A percentile compares a stretch with the other conserved stretches of the same genome.
phyloP scores from a whole-genome alignment of 2,797 vertebrate species.

The Rachycentron canadum region DNA sequence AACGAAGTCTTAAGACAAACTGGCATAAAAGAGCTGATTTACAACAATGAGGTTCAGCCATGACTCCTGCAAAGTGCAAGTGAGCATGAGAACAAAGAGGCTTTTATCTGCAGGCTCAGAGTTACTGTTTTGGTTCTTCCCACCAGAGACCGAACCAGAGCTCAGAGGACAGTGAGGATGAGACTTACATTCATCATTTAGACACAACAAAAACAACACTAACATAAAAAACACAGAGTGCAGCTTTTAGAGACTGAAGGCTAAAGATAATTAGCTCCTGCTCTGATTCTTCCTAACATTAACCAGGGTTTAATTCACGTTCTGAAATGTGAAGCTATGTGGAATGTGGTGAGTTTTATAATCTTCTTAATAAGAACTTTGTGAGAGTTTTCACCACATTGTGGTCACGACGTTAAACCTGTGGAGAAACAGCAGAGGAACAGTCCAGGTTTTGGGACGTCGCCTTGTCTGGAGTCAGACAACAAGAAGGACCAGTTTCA shows the following conservation, averaged over 20 bases:
- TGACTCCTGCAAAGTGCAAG: slow-evolving; percentile 4
- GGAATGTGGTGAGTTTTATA: slow-evolving; percentile 42
- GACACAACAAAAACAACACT: neutral
- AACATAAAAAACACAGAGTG: too few relatives aligned
- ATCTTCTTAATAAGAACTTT: slow-evolving; percentile 29
- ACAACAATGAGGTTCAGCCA: slow-evolving; percentile 16
- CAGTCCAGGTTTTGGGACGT: neutral
- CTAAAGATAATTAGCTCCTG: neutral
- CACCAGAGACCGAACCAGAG: neutral
- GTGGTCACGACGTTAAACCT: slow-evolving; percentile 31
- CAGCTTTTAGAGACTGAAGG: neutral
- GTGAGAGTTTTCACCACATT: slow-evolving; percentile 20
- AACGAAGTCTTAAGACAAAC: slow-evolving; percentile 60
- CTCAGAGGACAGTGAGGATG: neutral
- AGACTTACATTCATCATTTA: slow-evolving; percentile 31
- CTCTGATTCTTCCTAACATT: neutral
- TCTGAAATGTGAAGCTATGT: slow-evolving; percentile 1
- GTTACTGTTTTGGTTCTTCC: too few relatives aligned
- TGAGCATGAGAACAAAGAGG: neutral
- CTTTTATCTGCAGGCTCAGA: neutral
- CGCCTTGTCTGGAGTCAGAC: slow-evolving; percentile 9
- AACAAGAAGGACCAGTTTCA: neutral
- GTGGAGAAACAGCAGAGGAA: slow-evolving; percentile 15
- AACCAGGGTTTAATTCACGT: neutral
- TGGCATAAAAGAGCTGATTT: slow-evolving; percentile 36